A percentile compares a stretch with the other conserved stretches of the same genome.
phyloP scores from a whole-genome alignment of 1,140 invertebrate species.

The Uloborus diversus region DNA sequence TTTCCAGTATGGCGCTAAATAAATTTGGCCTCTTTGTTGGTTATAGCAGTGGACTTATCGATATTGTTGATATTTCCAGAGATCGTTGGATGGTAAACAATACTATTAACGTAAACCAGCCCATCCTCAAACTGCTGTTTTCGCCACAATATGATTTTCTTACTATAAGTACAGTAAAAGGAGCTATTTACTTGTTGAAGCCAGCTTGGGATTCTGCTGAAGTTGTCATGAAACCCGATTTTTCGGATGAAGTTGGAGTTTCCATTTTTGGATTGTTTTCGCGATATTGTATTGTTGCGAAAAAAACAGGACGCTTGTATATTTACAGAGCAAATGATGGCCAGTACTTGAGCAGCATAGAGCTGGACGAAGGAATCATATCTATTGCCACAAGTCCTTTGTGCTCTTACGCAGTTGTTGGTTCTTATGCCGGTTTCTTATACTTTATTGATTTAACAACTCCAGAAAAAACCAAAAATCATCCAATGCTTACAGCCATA shows the following conservation, averaged over 20 bases:
- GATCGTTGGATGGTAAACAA: neutral
- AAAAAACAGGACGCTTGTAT: neutral
- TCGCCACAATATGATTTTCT: neutral
- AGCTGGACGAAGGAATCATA: conserved; percentile 7
- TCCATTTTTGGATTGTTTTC: neutral
- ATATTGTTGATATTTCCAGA: neutral
- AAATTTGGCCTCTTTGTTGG: conserved; percentile 8
- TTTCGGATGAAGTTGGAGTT: neutral
- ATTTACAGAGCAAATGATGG: conserved; percentile 3
- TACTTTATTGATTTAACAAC: conserved; percentile 1
- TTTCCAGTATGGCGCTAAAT: conserved; percentile 1
- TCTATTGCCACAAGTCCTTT: conserved; percentile 8
- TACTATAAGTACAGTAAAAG: neutral
- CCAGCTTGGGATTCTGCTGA: neutral
- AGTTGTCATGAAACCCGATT: neutral
- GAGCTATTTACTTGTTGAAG: neutral
- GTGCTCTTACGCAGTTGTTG: neutral
- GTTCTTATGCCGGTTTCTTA: neutral
- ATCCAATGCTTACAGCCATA: neutral
- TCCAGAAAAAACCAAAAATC: neutral
- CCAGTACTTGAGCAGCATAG: neutral
- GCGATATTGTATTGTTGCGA: neutral
- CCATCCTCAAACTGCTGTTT: neutral
- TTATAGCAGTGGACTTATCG: conserved; percentile 9
- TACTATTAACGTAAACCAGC: neutral